These are phyloP conservation scores for Ptychodera flava DNA, from an alignment of 35 echinoderm and acorn worm species.

Conservation along the genomic window DNA sequence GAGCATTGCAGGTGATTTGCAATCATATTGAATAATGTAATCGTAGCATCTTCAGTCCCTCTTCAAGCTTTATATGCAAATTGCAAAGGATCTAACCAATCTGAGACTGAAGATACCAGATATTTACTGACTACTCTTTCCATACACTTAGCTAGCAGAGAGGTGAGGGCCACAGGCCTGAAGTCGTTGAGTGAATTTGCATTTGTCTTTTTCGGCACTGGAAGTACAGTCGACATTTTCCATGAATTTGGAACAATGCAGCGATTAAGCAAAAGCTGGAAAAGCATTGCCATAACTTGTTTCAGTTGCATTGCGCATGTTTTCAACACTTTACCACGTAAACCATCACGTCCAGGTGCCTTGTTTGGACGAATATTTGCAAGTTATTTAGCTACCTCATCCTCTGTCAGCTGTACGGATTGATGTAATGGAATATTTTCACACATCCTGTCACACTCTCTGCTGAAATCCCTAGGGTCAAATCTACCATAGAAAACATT, in stretches of 20 bases:
- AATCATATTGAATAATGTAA: no score
- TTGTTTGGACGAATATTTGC: background rate
- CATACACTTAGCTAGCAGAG: no score
- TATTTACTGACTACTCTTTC: no score
- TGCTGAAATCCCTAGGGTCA: background rate
- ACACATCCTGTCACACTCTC: background rate
- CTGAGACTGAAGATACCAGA: no score
- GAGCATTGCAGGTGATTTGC: no score
- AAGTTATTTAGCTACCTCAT: background rate
- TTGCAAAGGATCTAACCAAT: no score
- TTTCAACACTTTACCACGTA: background rate
- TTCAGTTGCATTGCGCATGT: background rate
- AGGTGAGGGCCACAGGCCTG: background rate
- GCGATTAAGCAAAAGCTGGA: background rate
- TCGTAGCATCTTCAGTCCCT: no score
- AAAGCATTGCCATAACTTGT: background rate
- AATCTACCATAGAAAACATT: background rate
- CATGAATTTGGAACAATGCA: background rate
- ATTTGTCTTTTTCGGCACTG: background rate
- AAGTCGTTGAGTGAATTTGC: background rate
- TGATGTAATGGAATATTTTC: background rate
- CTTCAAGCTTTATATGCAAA: no score
- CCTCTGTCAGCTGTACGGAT: background rate
- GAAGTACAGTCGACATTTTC: background rate
- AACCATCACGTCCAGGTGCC: background rate